Conservation (phyloP, 2,797 vertebrate genomes). For the Gymnothorax reevesii region DNA sequence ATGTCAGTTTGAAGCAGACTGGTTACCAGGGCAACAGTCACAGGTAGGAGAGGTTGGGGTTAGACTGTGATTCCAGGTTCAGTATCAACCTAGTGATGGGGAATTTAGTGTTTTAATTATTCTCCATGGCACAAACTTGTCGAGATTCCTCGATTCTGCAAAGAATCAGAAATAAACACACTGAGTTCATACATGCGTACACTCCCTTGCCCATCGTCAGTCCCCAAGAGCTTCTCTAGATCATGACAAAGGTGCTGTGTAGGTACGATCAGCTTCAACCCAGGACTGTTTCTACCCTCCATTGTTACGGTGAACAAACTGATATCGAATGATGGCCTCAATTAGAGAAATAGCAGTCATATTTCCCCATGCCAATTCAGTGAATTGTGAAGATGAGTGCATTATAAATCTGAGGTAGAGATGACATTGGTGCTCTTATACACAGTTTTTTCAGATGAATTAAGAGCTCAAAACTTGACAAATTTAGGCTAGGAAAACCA, state of each 20-base stretch:
- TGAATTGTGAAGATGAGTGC: neutral
- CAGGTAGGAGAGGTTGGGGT: neutral
- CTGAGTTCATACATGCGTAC: neutral
- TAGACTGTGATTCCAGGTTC: neutral
- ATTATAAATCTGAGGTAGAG: neutral
- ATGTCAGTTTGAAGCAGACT: neutral
- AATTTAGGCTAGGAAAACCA: neutral
- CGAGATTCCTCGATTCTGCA: neutral
- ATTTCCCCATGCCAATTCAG: neutral
- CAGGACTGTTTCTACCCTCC: neutral
- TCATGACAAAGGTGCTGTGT: neutral
- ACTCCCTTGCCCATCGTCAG: neutral
- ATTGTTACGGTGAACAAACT: neutral
- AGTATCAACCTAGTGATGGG: neutral
- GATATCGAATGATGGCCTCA: neutral
- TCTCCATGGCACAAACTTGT: neutral
- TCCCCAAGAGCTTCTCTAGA: neutral
- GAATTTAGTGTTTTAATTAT: neutral
- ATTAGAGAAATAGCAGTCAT: neutral
- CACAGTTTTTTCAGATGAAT: neutral
- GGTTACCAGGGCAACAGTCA: constrained; percentile 10
- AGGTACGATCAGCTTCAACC: neutral
- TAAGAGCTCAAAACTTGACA: neutral
- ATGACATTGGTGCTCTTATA: neutral
- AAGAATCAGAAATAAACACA: neutral